phyloP scores from a whole-genome alignment of 1,140 invertebrate species.

The Drosophila kanapiae region DNA sequence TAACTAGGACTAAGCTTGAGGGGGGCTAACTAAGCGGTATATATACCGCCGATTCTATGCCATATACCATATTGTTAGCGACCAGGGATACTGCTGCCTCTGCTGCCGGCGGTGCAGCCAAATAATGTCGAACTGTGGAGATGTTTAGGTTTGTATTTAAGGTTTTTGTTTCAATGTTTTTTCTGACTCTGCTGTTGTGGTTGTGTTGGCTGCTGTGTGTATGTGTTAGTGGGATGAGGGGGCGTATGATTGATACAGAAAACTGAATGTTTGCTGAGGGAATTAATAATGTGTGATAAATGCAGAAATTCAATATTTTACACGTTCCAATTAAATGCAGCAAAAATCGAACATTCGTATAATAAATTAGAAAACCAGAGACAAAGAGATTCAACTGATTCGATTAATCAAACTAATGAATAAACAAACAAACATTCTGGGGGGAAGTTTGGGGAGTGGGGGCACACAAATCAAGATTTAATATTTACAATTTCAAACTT shows the following conservation, averaged over 20 bases:
- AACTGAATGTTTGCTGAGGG: conserved; percentile 10
- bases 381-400: conserved; percentile 26
- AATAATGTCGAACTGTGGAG: conserved; percentile 83
- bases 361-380: conserved; percentile 23
- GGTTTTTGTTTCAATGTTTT: conserved; percentile 22
- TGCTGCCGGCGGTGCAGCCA: conserved; percentile 82
- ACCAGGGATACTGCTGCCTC: conserved; percentile 82
- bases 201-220: conserved; percentile 31
- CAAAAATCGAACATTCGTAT: conserved; percentile 41
- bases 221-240: conserved; percentile 21
- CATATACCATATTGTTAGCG: conserved; percentile 84
- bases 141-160: conserved; percentile 60
- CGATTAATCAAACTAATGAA: conserved; percentile 49
- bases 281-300: conserved; percentile 40
- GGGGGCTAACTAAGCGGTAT: conserved; percentile 17
- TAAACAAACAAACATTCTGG: conserved; percentile 11
- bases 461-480: conserved; percentile 24
- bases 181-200: conserved; percentile 14
- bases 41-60: conserved; percentile 34
- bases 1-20: neutral
- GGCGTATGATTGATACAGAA: conserved; percentile 17
- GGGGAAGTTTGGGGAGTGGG: no score
- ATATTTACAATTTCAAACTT: conserved; percentile 47
- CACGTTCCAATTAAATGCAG: conserved; percentile 46
- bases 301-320: conserved; percentile 49